phyloP scores from a whole-genome alignment of 2,797 vertebrate genomes.

The Micrastur ruficollis region DNA sequence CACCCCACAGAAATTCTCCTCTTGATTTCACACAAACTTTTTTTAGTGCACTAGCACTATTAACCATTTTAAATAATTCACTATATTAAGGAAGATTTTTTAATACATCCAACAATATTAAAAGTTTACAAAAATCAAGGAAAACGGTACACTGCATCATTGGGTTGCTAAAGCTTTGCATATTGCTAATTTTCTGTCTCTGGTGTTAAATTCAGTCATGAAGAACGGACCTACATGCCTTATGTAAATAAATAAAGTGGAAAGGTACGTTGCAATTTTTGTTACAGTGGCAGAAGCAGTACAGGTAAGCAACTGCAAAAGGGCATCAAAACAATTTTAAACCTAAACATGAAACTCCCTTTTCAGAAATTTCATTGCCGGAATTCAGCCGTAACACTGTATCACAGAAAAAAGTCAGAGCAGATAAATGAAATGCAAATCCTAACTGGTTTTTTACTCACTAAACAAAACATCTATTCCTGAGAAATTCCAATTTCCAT shows the following conservation, averaged over 20 bases:
- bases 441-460: not conserved
- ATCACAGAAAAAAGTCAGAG: not conserved
- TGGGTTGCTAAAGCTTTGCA: not conserved
- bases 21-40: not conserved
- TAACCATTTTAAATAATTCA: not conserved
- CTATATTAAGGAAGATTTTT: not conserved
- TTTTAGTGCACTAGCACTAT: not conserved
- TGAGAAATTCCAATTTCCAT: conserved; percentile 7
- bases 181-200: not conserved
- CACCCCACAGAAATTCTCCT: not conserved
- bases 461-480: not conserved
- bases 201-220: not conserved
- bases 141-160: not conserved
- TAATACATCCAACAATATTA: not conserved
- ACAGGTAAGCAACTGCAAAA: not conserved
- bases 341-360: not conserved
- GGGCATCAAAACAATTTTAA: not conserved
- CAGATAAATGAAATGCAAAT: not conserved
- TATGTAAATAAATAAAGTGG: not conserved
- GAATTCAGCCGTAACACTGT: not conserved
- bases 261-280: not conserved
- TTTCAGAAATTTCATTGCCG: not conserved
- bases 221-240: not conserved
- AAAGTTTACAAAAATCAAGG: not conserved
- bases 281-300: not conserved